Percentiles rank a stretch among this genome's conserved stretches.
Evolutionary conservation across 1,140 invertebrate genomes (phyloP).

Genomic region (Hyphantria cunea): DNA sequence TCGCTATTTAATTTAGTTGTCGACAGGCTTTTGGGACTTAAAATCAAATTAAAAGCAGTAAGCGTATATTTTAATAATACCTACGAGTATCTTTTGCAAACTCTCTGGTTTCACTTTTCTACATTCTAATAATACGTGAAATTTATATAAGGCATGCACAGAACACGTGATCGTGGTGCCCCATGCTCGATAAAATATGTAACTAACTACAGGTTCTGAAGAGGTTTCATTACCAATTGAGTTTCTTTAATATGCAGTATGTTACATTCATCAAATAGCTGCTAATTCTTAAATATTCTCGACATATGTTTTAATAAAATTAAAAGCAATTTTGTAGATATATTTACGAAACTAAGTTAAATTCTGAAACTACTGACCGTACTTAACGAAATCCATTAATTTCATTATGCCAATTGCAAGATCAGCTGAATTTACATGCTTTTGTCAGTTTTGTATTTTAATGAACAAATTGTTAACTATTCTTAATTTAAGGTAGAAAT

Average conservation of each 20-base stretch:
- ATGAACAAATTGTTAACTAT: too few relatives aligned
- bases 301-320: not conserved
- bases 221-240: too few relatives aligned
- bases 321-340: not conserved
- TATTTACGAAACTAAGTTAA: not conserved
- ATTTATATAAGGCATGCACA: not conserved
- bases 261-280: too few relatives aligned
- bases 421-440: not conserved
- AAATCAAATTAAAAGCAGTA: constrained; percentile 43
- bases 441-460: not conserved
- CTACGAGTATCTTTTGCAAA: not conserved
- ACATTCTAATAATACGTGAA: not conserved
- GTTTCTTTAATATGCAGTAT: too few relatives aligned
- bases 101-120: not conserved
- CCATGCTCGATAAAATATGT: too few relatives aligned
- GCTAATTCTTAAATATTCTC: too few relatives aligned
- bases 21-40: constrained; percentile 43
- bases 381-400: too few relatives aligned
- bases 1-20: constrained; percentile 58
- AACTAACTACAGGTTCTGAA: too few relatives aligned
- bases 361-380: not conserved
- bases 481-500: too few relatives aligned
- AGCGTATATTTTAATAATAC: constrained; percentile 20
- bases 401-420: not conserved
- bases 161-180: not conserved